Evolutionary conservation across 2,797 vertebrate species (phyloP).

Genomic region (Cyprinella venusta): DNA sequence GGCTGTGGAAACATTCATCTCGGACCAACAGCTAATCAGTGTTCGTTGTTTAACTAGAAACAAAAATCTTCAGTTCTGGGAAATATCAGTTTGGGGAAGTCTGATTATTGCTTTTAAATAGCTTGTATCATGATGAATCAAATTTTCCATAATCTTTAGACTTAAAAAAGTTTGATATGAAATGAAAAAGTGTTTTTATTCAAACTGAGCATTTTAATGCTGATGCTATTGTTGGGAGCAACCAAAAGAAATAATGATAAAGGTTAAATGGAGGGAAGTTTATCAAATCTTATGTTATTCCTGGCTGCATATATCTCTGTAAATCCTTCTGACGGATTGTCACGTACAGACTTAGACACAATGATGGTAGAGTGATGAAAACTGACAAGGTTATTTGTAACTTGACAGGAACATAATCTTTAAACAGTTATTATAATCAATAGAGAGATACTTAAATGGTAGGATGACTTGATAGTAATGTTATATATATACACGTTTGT

Average conservation of each 20-base stretch:
- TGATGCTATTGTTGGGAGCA: not conserved
- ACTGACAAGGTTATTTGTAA: not conserved
- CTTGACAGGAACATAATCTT: not conserved
- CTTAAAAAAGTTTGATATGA: not conserved
- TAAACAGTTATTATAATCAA: not conserved
- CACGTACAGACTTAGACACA: not conserved
- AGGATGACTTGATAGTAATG: not conserved
- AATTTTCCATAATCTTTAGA: not conserved
- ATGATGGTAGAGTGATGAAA: not conserved
- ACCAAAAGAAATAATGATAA: conserved; percentile 1
- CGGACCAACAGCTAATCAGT: not conserved
- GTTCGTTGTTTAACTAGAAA: conserved; percentile 3
- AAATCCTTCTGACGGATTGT: not conserved
- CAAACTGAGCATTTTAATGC: conserved; percentile 9
- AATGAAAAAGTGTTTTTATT: conserved; percentile 13
- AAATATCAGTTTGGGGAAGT: conserved; percentile 11
- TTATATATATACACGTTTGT: too few species aligned
- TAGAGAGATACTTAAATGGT: not conserved
- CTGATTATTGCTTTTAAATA: conserved; percentile 3
- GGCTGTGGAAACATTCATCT: conserved; percentile 22
- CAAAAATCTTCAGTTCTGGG: not conserved
- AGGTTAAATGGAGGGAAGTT: not conserved
- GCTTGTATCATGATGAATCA: not conserved
- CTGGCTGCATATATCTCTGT: not conserved
- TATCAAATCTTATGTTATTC: not conserved